Evolutionary conservation across 2,113 vertebrate genomes (phyloP).

Genomic region (Vireo altiloquus): DNA sequence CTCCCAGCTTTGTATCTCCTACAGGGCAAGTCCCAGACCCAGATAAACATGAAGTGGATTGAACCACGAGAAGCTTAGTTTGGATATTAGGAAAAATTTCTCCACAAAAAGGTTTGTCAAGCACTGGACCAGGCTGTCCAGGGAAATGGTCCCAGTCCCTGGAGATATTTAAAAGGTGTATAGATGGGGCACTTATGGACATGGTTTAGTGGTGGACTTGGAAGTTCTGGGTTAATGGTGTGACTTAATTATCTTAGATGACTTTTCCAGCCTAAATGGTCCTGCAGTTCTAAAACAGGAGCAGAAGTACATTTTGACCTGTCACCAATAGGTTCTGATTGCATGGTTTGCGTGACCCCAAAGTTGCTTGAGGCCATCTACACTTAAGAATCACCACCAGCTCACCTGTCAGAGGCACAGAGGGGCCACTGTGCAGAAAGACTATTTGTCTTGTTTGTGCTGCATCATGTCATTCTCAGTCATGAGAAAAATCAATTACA

Average conservation of each 20-base stretch:
- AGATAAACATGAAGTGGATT: not conserved
- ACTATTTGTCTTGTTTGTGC: not conserved
- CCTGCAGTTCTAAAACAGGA: not conserved
- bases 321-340: not conserved
- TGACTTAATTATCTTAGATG: not conserved
- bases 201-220: not conserved
- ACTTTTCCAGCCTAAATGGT: not conserved
- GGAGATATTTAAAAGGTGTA: not conserved
- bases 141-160: not conserved
- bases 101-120: not conserved
- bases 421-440: not conserved
- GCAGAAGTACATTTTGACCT: not conserved
- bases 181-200: not conserved
- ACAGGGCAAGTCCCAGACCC: not conserved
- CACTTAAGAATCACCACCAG: not conserved
- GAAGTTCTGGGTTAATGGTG: not conserved
- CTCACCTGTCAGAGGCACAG: not conserved
- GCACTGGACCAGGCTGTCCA: not conserved
- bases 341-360: not conserved
- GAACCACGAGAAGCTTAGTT: not conserved
- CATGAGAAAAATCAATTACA: conserved; percentile 20
- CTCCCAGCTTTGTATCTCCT: not conserved
- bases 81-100: not conserved
- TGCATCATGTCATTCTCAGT: not conserved
- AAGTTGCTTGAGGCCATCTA: not conserved